phyloP scores from a whole-genome alignment of 2,888 invertebrate species.

The Apodemia zela region DNA sequence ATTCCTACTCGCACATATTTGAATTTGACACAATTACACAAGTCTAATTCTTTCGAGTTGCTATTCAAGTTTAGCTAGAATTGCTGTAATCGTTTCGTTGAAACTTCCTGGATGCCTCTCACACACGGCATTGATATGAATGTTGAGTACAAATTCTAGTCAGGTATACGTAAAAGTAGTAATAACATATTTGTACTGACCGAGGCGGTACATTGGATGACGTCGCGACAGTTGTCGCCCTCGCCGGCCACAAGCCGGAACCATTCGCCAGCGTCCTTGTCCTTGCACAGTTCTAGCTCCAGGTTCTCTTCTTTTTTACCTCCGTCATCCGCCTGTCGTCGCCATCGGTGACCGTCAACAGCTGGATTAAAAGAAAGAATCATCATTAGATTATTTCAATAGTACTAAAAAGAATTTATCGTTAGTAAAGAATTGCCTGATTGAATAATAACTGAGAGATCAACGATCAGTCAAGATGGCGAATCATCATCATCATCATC shows the following conservation, averaged over 20 bases:
- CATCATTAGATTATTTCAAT: background rate
- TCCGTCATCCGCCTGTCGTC: constrained; percentile 85
- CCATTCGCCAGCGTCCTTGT: constrained; percentile 97
- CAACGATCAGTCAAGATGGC: too few species aligned
- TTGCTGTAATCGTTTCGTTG: background rate
- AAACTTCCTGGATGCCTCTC: constrained; percentile 6
- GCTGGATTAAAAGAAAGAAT: constrained; percentile 18
- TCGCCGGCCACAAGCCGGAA: constrained; percentile 94
- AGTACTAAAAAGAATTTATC: too few species aligned
- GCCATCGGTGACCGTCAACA: constrained; percentile 78
- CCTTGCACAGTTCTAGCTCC: constrained; percentile 94
- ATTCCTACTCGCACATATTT: constrained; percentile 2
- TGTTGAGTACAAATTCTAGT: constrained; percentile 29
- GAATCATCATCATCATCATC: too few species aligned
- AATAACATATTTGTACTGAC: constrained; percentile 75
- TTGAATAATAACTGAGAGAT: too few species aligned
- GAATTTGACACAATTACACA: constrained; percentile 15
- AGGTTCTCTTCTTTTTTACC: constrained; percentile 92
- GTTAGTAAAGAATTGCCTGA: too few species aligned
- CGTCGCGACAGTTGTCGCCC: constrained; percentile 95
- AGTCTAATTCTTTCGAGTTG: background rate
- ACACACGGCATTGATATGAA: constrained; percentile 23
- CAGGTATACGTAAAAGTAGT: constrained; percentile 38
- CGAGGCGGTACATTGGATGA: constrained; percentile 96
- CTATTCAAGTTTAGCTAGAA: background rate